A percentile compares a stretch with the other conserved stretches of the same genome.
phyloP scores from a whole-genome alignment of 2,113 vertebrate genomes.

The Steatornis caripensis region DNA sequence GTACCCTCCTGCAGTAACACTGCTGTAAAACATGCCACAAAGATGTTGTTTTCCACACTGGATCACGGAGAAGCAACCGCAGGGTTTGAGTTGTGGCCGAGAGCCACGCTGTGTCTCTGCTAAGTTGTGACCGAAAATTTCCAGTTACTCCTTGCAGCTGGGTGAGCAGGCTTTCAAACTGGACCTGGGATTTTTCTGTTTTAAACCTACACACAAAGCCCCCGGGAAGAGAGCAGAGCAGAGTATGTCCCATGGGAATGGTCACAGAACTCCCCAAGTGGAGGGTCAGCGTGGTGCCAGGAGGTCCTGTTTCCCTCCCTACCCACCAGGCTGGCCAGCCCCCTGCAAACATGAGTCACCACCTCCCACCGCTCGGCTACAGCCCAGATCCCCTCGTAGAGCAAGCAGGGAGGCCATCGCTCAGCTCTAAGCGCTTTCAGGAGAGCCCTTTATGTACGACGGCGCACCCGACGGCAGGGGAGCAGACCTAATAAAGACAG shows the following conservation, averaged over 20 bases:
- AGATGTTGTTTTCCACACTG: neutral
- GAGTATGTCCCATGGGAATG: neutral
- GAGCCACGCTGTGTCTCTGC: neutral
- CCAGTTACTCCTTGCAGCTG: neutral
- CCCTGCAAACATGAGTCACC: neutral
- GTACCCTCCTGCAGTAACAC: neutral
- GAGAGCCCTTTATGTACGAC: accelerated
- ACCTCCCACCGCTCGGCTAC: neutral
- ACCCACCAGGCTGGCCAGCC: neutral
- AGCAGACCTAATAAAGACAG: neutral
- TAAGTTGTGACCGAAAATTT: neutral
- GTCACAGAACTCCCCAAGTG: accelerated
- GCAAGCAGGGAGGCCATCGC: neutral
- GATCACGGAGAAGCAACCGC: neutral
- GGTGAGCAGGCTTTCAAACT: neutral
- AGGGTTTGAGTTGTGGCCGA: neutral
- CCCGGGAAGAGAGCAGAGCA: neutral
- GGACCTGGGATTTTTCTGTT: neutral
- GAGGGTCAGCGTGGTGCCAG: neutral
- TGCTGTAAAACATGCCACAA: neutral
- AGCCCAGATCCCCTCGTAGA: neutral
- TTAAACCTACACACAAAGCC: neutral
- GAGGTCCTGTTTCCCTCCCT: neutral
- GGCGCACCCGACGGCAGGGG: neutral
- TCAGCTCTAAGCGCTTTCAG: neutral